phyloP scores from a whole-genome alignment of 2,888 invertebrate genomes.

The Drosophila affinis region DNA sequence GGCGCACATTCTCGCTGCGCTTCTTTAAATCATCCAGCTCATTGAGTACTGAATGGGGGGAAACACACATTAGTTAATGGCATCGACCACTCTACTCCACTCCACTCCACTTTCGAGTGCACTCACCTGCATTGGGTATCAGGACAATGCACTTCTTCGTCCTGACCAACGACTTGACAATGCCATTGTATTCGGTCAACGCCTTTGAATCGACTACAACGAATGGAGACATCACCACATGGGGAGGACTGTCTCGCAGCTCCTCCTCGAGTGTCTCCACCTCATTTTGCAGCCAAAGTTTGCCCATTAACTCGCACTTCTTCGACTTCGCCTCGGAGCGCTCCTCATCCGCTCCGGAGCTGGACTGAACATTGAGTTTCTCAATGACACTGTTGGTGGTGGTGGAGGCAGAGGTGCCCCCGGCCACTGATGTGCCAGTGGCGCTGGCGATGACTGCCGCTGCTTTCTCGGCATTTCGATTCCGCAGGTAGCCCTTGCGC shows the following conservation, averaged over 20 bases:
- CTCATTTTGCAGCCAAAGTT: constrained; percentile 94
- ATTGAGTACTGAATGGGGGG: constrained; percentile 89
- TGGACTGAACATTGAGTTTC: constrained; percentile 80
- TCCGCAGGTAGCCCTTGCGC: constrained; percentile 83
- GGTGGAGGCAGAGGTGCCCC: constrained; percentile 78
- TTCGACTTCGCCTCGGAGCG: constrained; percentile 82
- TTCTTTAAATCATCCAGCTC: constrained; percentile 95
- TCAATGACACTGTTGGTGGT: constrained; percentile 81
- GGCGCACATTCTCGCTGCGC: constrained; percentile 92
- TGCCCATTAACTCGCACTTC: constrained; percentile 89
- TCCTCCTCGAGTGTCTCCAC: constrained; percentile 93
- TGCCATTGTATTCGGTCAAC: constrained; percentile 89
- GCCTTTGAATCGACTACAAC: constrained; percentile 94
- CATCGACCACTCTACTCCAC: background rate
- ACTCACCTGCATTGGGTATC: constrained; percentile 93
- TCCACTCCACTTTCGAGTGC: background rate
- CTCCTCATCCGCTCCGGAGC: constrained; percentile 83
- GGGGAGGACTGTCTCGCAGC: constrained; percentile 81
- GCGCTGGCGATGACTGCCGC: constrained; percentile 66
- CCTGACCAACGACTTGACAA: constrained; percentile 92
- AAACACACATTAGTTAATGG: background rate
- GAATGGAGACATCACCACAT: constrained; percentile 89
- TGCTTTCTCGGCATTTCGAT: constrained; percentile 81
- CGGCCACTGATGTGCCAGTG: constrained; percentile 71
- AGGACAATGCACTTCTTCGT: constrained; percentile 93